Base-by-base conservation (phyloP, 2,797 vertebrate species). In the Sebastes taczanowskii region DNA sequence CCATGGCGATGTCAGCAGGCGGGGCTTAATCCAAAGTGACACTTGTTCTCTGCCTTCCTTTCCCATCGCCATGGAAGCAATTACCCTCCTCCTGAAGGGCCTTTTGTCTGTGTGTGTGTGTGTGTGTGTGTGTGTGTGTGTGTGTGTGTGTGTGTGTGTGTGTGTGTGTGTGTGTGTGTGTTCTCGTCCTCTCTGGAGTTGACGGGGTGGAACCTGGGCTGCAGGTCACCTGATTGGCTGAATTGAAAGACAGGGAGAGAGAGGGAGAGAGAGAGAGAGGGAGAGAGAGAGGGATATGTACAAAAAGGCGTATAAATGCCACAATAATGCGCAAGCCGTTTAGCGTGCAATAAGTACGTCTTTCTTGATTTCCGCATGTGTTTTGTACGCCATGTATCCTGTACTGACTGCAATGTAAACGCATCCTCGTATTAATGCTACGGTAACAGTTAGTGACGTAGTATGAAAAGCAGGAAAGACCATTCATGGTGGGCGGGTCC, bases 21-120 rank as follows among this genome's bases (percentile, higher is more conserved):
- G 96, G 96, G 96, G 96, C 96, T 97, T 98, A 99, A 99, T 99
- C 96, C 96, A 97, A 98, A 98, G 97, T 98, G 97, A 98, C 97
- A 97, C 97, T 97, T 98, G 97, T 97, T 96, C 97, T 98, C 98
- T 99, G 97, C 95, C 95, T 95, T 96, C 96, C 96, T 97, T 97
- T 97, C 96, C 97, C 96, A 95, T 95, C 94, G 96, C 97, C 97
- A 98, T 98, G 97, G 97, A 98, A 97, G 97, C 97, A 98, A 97
- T 98, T 98, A 98, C 97, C 96, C 96, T 96, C 95, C 96, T 97
- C 96, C 96, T 97, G 97, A 97, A 97, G 97, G 96, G 97, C 97
- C 97, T 97, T 97, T 97, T 97, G 97, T 91, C 62, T 85, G 72
- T 11, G 63, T 71, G 68, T 69, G 77, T 82, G 77, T 80, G 72